Evolutionary conservation across 2,797 vertebrate genomes (phyloP).

Genomic region (Thripadectes ignobilis): DNA sequence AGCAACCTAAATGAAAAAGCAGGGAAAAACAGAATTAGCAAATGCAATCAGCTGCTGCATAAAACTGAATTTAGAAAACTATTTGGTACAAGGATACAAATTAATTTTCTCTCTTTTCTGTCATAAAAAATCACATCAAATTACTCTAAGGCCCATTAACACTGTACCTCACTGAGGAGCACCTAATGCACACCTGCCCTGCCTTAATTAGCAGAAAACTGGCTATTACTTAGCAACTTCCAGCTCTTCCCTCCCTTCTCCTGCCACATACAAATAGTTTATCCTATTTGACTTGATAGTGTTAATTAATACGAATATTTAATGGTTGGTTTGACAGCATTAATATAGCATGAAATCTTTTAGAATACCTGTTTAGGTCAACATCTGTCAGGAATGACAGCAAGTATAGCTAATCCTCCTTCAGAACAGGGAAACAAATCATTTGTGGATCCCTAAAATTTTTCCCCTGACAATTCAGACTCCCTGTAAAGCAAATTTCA

Average conservation of each 20-base stretch:
- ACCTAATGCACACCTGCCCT: not conserved
- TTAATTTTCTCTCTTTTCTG: not conserved
- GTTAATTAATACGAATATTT: slow-evolving; percentile 18
- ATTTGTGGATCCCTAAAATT: not conserved
- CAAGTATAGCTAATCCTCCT: not conserved
- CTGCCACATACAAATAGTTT: not conserved
- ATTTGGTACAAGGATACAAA: not conserved
- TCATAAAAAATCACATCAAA: not conserved
- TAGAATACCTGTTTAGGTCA: not conserved
- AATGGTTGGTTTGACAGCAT: not conserved
- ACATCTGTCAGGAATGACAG: not conserved
- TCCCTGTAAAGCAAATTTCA: not conserved
- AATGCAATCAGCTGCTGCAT: not conserved
- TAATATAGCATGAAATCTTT: not conserved
- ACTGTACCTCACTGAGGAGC: not conserved
- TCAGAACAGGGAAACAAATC: not conserved
- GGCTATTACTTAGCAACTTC: not conserved
- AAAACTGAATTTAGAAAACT: not conserved
- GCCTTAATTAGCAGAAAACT: slow-evolving; percentile 12
- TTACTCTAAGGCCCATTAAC: not conserved
- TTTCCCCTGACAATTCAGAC: not conserved
- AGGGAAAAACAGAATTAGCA: slow-evolving; percentile 34
- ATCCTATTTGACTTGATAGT: not conserved
- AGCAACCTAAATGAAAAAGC: slow-evolving; percentile 74
- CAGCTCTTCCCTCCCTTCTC: not conserved